phyloP scores from a whole-genome alignment of 1,140 invertebrate genomes.

The Aphaenogaster floridana region DNA sequence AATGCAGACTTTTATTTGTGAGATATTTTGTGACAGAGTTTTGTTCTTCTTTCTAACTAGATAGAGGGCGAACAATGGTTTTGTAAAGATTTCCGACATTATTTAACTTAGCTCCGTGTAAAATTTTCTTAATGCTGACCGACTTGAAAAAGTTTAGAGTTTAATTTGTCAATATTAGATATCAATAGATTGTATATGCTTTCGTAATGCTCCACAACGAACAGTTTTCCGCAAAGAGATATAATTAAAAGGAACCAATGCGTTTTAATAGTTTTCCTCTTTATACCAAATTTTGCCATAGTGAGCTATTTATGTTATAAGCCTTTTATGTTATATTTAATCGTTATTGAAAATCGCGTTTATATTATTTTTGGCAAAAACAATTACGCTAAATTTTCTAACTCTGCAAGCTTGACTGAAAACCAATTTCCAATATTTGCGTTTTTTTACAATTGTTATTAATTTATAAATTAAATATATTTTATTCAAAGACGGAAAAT shows the following conservation, averaged over 20 bases:
- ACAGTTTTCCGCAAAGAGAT: not conserved
- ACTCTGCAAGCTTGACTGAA: not conserved
- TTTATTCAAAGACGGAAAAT: no score
- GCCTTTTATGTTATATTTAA: not conserved
- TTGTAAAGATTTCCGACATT: not conserved
- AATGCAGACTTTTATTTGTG: not conserved
- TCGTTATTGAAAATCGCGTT: not conserved
- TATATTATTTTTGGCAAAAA: not conserved
- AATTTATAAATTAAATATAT: not conserved
- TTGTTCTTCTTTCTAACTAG: not conserved
- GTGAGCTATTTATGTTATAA: not conserved
- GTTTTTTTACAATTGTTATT: not conserved
- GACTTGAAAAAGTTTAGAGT: not conserved
- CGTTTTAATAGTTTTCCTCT: not conserved
- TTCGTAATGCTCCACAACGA: not conserved
- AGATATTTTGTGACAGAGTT: not conserved
- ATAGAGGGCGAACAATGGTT: not conserved
- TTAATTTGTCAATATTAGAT: not conserved
- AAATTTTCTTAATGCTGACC: not conserved
- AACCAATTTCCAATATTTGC: not conserved
- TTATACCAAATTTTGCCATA: not conserved
- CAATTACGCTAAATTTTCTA: not conserved
- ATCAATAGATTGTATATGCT: not conserved
- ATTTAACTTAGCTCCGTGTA: not conserved
- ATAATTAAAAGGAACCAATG: not conserved